Percentiles rank a stretch among this genome's conserved stretches.
These are phyloP conservation scores for Dysidea cf. avara DNA, from an alignment of 37 sponge, comb jelly and placozoan genomes.

Conservation along the genomic window DNA sequence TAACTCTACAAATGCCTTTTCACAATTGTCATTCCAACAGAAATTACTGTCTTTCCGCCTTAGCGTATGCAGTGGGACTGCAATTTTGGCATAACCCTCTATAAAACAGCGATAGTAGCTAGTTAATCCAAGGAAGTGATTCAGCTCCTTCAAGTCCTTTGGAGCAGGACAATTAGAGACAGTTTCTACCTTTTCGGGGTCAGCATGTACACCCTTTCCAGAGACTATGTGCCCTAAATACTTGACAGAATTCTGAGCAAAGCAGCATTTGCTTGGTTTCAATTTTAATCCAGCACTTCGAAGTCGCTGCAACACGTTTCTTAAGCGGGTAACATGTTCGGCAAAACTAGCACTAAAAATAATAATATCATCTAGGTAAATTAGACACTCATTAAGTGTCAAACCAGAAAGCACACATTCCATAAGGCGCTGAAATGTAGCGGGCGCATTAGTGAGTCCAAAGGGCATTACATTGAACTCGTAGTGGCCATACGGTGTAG, in stretches of 20 bases:
- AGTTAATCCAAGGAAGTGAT: too few relatives aligned
- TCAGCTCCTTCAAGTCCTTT: conserved; percentile 31
- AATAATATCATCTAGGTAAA: conserved; percentile 57
- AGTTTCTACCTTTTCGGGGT: conserved; percentile 20
- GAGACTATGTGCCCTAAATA: conserved; percentile 37
- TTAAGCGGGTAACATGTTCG: conserved; percentile 9
- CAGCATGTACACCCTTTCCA: conserved; percentile 14
- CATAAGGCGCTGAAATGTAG: conserved; percentile 51
- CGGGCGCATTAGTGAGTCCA: too few relatives aligned
- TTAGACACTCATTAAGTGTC: conserved; percentile 19
- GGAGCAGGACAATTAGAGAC: conserved; percentile 20
- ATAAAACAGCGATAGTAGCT: conserved; percentile 42
- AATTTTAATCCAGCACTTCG: conserved; percentile 12
- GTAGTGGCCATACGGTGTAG: conserved; percentile 43
- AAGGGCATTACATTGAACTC: conserved; percentile 67
- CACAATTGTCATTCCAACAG: conserved; percentile 17
- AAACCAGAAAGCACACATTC: conserved; percentile 31
- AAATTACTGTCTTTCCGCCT: background rate
- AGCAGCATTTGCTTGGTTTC: conserved; percentile 8
- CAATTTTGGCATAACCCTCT: conserved; percentile 21
- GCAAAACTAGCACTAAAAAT: conserved; percentile 22
- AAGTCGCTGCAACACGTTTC: conserved; percentile 12
- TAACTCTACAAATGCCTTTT: conserved; percentile 23
- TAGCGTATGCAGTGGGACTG: conserved; percentile 27
- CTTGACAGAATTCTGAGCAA: conserved; percentile 3